Conservation (phyloP, 2,888 invertebrate genomes). For the Synergus gifuensis region DNA sequence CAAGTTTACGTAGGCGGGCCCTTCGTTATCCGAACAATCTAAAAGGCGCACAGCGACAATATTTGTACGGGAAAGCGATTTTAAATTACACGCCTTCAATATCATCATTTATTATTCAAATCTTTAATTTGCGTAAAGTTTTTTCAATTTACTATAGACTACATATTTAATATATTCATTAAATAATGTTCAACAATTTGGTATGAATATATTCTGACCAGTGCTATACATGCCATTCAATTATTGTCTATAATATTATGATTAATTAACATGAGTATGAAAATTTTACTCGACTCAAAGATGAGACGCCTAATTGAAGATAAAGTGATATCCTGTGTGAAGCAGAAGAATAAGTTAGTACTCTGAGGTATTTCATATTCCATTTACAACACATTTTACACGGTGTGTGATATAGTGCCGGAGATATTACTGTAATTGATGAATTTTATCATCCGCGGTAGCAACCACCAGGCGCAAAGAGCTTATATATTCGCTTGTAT, state of each 20-base stretch:
- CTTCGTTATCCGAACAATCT: constrained; percentile 32
- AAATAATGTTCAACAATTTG: too few species aligned
- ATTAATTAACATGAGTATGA: too few species aligned
- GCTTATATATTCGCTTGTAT: constrained; percentile 14
- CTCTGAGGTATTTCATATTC: constrained; percentile 18
- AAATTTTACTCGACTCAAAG: background rate
- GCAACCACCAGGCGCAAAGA: constrained; percentile 19
- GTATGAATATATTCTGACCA: too few species aligned
- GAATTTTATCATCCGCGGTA: constrained; percentile 33
- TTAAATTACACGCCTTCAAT: background rate
- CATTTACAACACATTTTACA: constrained; percentile 25
- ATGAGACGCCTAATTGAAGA: background rate
- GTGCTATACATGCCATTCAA: too few species aligned
- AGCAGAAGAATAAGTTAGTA: background rate
- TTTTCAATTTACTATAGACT: too few species aligned
- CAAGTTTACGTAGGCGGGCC: constrained; percentile 33
- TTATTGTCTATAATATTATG: too few species aligned
- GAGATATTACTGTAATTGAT: constrained; percentile 26
- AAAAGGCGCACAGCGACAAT: constrained; percentile 28
- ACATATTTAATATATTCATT: too few species aligned
- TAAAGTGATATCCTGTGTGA: background rate
- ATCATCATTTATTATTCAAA: background rate
- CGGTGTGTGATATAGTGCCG: background rate
- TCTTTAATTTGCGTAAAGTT: background rate
- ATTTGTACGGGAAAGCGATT: constrained; percentile 14